Evolutionary conservation across 2,797 vertebrate genomes (phyloP), one percentile per base, ranked within the genome.

Genomic region (Jordanella pulchra): DNA sequence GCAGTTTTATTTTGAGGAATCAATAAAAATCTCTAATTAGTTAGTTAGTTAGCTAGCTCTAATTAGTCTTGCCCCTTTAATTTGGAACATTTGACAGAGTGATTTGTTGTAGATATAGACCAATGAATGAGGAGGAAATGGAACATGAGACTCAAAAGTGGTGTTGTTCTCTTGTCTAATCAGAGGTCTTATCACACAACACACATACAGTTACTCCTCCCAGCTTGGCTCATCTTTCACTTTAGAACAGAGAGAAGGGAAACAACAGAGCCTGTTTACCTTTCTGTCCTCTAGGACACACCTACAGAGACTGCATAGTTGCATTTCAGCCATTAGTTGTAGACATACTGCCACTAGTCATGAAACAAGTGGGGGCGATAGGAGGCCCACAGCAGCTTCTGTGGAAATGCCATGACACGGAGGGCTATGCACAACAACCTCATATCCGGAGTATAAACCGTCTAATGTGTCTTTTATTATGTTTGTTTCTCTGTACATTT

Each of bases 351-450:
- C 85, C 71, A 64, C 66, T 75, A 65, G 73, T 76, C 68, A 77
- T 84, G 74, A 86, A 89, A 87, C 80, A 82, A 74, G 69, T 71
- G 89, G 83, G 77, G 86, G 85, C 55, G 82, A 85, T 77, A 73
- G 82, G 81, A 87, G 75, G 80, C 77, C 80, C 73, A 85, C 79
- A 82, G 80, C 78, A 84, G 82, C 79, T 81, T 79, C 78, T 87
- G 88, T 81, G 82, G 89, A 91, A 90, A 88, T 80, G 77, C 84
- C 78, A 82, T 55, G 79, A 81, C 81, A 87, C 72, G 39, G 25
- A 86, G 85, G 76, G 72, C 84, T 76, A 89, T 86, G 69, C 81
- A 85, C 87, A 86, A 77, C 75, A 53, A 69, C 81, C 79, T 65
- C 67, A 72, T 86, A 85, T 79, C 25, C 18, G 30, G 27, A 10